Percentiles rank a stretch among this genome's conserved stretches.
phyloP scores from a whole-genome alignment of 2,113 vertebrate genomes.

The Sceloporus tristichus region DNA sequence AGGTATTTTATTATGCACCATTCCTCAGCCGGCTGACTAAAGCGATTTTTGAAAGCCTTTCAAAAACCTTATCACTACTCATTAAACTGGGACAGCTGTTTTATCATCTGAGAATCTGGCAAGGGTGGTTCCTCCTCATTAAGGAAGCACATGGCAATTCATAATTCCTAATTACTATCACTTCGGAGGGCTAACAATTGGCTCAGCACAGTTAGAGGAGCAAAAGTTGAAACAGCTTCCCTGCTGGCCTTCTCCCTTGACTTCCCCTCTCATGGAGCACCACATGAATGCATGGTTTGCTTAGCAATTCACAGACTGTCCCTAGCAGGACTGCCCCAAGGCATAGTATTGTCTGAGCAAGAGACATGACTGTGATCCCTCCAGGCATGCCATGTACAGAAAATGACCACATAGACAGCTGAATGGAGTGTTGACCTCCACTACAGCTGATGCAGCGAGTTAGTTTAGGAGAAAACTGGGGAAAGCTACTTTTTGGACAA shows the following conservation, averaged over 20 bases:
- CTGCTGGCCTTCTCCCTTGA: not conserved
- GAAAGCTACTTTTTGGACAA: no score
- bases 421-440: not conserved
- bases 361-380: not conserved
- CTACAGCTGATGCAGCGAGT: not conserved
- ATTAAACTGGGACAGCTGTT: not conserved
- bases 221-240: not conserved
- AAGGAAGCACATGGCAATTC: not conserved
- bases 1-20: not conserved
- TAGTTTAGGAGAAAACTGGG: not conserved
- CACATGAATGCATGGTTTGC: not conserved
- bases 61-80: not conserved
- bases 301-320: not conserved
- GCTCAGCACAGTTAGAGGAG: not conserved
- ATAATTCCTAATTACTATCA: not conserved
- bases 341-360: not conserved
- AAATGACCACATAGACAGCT: not conserved
- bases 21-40: not conserved
- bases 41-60: not conserved
- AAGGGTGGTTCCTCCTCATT: not conserved
- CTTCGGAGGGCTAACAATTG: not conserved
- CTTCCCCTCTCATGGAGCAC: no score
- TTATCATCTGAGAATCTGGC: not conserved
- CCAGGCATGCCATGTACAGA: not conserved
- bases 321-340: not conserved